Conservation (phyloP, 2,888 invertebrate genomes). For the Nasonovia ribisnigri region DNA sequence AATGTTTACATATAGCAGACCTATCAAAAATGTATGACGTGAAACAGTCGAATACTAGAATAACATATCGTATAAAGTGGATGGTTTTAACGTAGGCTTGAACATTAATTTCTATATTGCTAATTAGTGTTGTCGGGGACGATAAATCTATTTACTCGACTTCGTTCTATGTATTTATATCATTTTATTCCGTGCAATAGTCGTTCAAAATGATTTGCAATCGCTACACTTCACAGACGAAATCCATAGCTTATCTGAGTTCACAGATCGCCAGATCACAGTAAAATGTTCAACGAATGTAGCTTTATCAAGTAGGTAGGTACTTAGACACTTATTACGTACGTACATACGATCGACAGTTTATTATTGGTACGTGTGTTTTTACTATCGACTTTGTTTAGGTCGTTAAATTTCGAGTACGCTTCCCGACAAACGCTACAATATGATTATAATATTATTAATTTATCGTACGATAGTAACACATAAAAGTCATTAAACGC, state of each 20-base stretch:
- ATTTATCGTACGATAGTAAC: background rate
- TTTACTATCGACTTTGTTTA: background rate
- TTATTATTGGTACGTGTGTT: background rate
- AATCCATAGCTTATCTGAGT: background rate
- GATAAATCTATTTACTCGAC: background rate
- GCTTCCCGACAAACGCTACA: background rate
- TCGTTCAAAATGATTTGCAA: slow-evolving; percentile 6
- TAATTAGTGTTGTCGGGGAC: background rate
- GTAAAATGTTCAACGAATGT: background rate
- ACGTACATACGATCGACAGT: background rate
- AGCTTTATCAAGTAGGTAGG: background rate
- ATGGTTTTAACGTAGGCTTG: background rate
- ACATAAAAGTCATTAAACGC: too few species aligned
- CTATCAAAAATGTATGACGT: background rate
- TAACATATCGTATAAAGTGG: background rate
- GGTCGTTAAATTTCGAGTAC: slow-evolving; percentile 11
- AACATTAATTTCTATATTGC: background rate
- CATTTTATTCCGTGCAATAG: background rate
- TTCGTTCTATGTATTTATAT: background rate
- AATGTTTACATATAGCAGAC: background rate
- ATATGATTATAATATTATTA: background rate
- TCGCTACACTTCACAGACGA: background rate
- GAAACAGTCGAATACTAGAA: background rate
- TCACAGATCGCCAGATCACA: background rate
- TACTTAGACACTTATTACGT: background rate